Conservation (phyloP, 2,113 vertebrate genomes). For the Phrynosoma platyrhinos region DNA sequence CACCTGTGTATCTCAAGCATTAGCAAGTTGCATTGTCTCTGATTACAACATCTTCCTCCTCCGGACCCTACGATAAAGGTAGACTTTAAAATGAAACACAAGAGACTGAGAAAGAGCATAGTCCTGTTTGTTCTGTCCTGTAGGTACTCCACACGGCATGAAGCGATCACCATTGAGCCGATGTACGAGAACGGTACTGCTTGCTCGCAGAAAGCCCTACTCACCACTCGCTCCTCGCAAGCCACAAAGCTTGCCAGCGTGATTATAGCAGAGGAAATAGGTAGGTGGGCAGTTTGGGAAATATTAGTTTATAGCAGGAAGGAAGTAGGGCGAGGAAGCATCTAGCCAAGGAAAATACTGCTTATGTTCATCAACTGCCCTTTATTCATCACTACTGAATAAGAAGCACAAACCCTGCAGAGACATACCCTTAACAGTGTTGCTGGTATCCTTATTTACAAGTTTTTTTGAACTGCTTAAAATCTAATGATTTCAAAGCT, state of each 20-base stretch:
- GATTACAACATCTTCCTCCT: no score
- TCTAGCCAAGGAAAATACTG: no score
- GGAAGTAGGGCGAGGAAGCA: neutral
- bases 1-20: no score
- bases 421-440: no score
- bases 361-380: neutral
- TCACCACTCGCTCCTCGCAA: conserved; percentile 68
- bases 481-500: no score
- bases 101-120: neutral
- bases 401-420: neutral
- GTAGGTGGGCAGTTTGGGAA: conserved; percentile 49
- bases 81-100: no score
- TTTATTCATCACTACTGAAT: neutral
- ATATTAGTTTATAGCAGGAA: neutral
- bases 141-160: conserved; percentile 62
- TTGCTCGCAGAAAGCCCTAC: conserved; percentile 72
- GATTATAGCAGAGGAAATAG: conserved; percentile 72
- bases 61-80: no score
- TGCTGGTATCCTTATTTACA: no score
- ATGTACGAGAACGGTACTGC: conserved; percentile 61
- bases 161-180: conserved; percentile 68
- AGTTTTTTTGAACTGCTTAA: no score
- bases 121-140: conserved; percentile 21
- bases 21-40: no score
- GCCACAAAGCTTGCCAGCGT: conserved; percentile 66